Base-by-base conservation (phyloP, 37 sponge, comb jelly and placozoan species). In the Beroe forskalii region DNA sequence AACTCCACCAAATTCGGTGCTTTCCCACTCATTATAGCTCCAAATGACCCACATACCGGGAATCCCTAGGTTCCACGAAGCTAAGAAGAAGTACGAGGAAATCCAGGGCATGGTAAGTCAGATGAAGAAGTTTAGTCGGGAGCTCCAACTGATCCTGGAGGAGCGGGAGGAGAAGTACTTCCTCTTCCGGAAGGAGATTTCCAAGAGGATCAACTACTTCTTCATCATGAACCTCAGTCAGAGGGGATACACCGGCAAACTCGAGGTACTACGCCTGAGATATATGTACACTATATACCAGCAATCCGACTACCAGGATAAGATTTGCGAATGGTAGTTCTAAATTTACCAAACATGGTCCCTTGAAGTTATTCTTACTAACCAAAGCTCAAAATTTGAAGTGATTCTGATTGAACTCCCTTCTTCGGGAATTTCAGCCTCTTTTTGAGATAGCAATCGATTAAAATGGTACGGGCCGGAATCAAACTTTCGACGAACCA, bases 201-300 rank as follows among this genome's bases (percentile, higher is more conserved):
- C 93, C 22, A 28, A 62, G n/a, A 41, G 97, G 14, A 89, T 92
- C 0, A 64, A 62, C 36, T n/a, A 91, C 31, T 92, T 76, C 91
- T 97, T 97, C 92, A 90, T 92, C 31, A 61, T 90, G 67, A 67
- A 93, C 92, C 91, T 95, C 19, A 76, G 91, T 0, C 92, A 91
- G 83, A 67, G 97, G n/a, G 94, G 92, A 41, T 97, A 97, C 83
- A 62, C 90, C 40, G 97, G 97, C 0, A 62, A 90, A 24, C 72
- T 97, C 14, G 41, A 41, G 35, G 95, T 72, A 72, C 39, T 37
- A 14, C n/a, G 20, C 17, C 60, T 20, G 60, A 20, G 60, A 55
- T 17, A 20, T 55, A 55, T 55, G 9, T 20, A 55, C 17, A 55
- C 9, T 55, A 55, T 55, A 55, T 55, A 55, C 60, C 17, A 55